Base-by-base conservation (phyloP, 2,797 vertebrate species). In the Diplodus sargus region DNA sequence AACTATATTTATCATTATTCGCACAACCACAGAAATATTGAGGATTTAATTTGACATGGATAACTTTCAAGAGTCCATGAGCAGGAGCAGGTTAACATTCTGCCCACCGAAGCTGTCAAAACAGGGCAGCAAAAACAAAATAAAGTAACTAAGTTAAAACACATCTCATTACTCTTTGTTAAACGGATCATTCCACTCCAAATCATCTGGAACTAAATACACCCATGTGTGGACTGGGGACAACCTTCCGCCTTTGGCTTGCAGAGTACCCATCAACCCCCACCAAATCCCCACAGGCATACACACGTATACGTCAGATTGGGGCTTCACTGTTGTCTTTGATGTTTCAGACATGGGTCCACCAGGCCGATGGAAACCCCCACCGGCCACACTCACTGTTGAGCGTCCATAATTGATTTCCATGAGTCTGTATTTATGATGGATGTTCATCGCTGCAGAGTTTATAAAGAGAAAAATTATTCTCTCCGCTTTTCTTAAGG, bases 151-250 rank as follows among this genome's bases (percentile, higher is more conserved):
- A 63, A 64, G 71, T 47, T 62, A 63, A 87, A 78, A 82, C 75
- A 67, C 68, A 72, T 73, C 56, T 83, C 83, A 84, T 90, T 87
- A 78, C 61, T 90, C 84, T 82, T 70, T 60, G 81, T 91, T 87
- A 83, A 89, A 88, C 16, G 74, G 80, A 83, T 89, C 87, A 79
- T 78, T 90, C 83, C 63, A 68, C 83, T 79, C 43, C 73, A 84
- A 83, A 89, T 91, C 86, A 91, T 76, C 85, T 83, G 85, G 89
- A 93, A 93, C 91, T 89, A 93, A 94, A 85, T 64, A 70, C 64
- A 80, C 73, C 86, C 91, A 93, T 91, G 83, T 92, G 91, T 90
- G 73, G 87, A 76, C 66, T 66, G 49, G 7, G 6, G 51, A 62
- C 49, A 64, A 53, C 57, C 57, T 18, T 74, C 70, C 67, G 72